A percentile compares a stretch with the other conserved stretches of the same genome.
phyloP scores from a whole-genome alignment of 2,797 vertebrate species.

The Lacerta agilis region DNA sequence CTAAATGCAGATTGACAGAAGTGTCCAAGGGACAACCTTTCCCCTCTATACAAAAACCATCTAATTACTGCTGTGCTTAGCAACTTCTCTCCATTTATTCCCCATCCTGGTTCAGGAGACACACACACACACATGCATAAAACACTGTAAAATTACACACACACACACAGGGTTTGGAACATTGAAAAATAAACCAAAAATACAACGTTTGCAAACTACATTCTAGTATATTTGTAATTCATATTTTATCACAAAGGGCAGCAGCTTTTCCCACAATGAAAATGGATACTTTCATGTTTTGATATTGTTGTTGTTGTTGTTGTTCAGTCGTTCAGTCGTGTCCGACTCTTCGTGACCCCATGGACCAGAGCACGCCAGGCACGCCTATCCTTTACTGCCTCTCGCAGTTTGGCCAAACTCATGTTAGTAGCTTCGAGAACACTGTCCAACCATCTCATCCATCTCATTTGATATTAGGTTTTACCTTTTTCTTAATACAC shows the following conservation, averaged over 20 bases:
- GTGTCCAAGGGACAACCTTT: conserved; percentile 64
- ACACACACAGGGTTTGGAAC: not conserved
- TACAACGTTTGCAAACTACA: not conserved
- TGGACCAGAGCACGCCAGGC: too few species aligned
- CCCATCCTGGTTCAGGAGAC: conserved; percentile 42
- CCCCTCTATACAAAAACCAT: conserved; percentile 59
- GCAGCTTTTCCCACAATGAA: not conserved
- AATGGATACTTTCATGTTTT: not conserved
- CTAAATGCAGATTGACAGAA: conserved; percentile 73
- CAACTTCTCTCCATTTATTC: conserved; percentile 43
- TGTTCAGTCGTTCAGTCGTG: too few species aligned
- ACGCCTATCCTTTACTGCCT: too few species aligned
- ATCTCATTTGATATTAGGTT: not conserved
- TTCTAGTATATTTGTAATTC: not conserved
- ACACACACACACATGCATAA: not conserved
- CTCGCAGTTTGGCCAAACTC: too few species aligned
- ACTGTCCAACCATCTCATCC: too few species aligned
- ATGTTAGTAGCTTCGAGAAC: too few species aligned
- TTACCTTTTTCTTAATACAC: not conserved
- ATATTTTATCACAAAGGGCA: not conserved
- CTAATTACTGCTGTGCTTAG: conserved; percentile 69
- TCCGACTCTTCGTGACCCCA: too few species aligned
- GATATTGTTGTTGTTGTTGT: too few species aligned
- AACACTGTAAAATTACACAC: not conserved
- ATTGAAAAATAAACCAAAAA: not conserved